Evolutionary conservation across 2,888 invertebrate species (phyloP).

Genomic region (Eupithecia vulgata): DNA sequence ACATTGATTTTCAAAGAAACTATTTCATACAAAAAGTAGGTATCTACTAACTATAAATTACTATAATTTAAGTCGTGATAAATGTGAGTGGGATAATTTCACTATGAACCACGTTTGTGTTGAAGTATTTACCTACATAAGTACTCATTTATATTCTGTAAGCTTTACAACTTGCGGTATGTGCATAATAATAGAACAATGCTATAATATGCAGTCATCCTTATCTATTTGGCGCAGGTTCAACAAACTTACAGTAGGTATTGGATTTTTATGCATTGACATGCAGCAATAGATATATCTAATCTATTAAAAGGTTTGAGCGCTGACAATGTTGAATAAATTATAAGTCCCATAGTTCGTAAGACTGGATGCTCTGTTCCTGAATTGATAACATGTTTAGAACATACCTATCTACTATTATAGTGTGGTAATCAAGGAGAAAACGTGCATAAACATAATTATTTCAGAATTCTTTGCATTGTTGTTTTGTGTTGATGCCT

Average conservation of each 20-base stretch:
- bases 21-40: background rate
- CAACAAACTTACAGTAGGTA: background rate
- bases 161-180: background rate
- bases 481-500: background rate
- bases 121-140: background rate
- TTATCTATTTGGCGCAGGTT: slow-evolving; percentile 4
- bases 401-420: background rate
- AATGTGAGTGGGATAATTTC: background rate
- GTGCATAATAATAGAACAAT: background rate
- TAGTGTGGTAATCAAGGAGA: background rate
- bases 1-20: background rate
- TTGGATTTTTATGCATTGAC: background rate
- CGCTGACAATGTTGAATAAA: background rate
- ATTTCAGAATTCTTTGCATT: background rate
- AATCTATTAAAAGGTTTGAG: background rate
- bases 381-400: background rate
- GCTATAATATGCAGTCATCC: background rate
- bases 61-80: no score
- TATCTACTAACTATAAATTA: no score
- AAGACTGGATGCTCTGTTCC: background rate
- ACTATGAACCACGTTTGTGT: background rate
- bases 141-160: background rate
- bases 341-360: background rate
- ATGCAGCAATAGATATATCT: background rate
- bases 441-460: background rate